phyloP scores from a whole-genome alignment of 2,797 vertebrate genomes.

The Gymnocypris eckloni region DNA sequence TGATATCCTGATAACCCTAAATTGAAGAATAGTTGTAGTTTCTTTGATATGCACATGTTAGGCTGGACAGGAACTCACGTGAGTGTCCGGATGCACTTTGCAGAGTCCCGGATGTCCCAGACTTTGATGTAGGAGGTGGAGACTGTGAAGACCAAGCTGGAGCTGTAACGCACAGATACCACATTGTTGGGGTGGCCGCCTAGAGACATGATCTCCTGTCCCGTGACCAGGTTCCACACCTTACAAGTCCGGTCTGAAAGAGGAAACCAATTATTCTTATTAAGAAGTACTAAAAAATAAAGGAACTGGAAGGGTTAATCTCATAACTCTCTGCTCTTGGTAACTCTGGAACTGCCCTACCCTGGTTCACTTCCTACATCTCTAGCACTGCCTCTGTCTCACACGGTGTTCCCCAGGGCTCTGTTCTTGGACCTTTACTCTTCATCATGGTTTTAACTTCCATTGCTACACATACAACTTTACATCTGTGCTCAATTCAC shows the following conservation, averaged over 20 bases:
- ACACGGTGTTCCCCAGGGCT: not conserved
- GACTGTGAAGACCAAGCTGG: constrained; percentile 94
- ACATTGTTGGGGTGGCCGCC: constrained; percentile 95
- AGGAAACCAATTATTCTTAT: not conserved
- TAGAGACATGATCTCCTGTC: constrained; percentile 98
- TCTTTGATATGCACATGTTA: not conserved
- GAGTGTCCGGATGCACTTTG: constrained; percentile 92
- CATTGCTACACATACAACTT: not conserved
- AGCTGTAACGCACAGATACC: constrained; percentile 94
- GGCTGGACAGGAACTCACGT: constrained; percentile 81
- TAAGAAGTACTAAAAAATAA: not conserved
- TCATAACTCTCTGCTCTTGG: not conserved
- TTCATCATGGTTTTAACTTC: not conserved
- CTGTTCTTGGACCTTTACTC: not conserved
- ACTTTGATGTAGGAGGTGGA: constrained; percentile 97
- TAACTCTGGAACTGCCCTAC: not conserved
- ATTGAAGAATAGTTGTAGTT: not conserved
- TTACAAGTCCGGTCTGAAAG: constrained; percentile 94
- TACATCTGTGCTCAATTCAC: not conserved
- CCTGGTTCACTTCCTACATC: not conserved
- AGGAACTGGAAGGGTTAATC: not conserved
- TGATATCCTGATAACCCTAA: not conserved
- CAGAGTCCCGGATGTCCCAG: constrained; percentile 97
- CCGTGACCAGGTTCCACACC: constrained; percentile 98
- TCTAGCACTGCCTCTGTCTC: not conserved